Base-by-base conservation (phyloP, 2,113 vertebrate genomes). In the Dascyllus trimaculatus region DNA sequence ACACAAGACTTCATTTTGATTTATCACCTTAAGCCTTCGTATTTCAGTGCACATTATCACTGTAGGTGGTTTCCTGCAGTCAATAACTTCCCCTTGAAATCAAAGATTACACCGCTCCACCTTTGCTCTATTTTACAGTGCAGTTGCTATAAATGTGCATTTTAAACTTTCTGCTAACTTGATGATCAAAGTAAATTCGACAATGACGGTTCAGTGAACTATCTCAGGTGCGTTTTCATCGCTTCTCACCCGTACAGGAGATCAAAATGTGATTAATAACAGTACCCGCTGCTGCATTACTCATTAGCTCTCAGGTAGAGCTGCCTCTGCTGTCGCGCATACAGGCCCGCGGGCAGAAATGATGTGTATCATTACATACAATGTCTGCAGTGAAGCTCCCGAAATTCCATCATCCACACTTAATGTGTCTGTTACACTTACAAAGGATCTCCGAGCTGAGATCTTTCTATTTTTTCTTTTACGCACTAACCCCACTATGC, bases 231-330 rank as follows among this genome's bases (percentile, higher is more conserved):
- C 67, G 84, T 69, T 73, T 87, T 68, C 81, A 78, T 75, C 57
- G 78, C 70, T 52, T 77, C 67, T 81, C 57, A 57, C 51, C 72
- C 73, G 49, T 63, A 32, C 26, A 70, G 18, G 63, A 72, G 69
- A 76, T 88, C 77, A 84, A 81, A 88, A 72, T 11, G 52, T 88
- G 88, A 93, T 92, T 85, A 88, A 92, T 88, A 88, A 49, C 69
- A n/a, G 57, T 53, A 60, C 52, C 64, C 24, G 35, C 29, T 11
- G n/a, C 46, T 46, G 77, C 67, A 66, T 85, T 69, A 71, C 81
- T 91, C 88, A 88, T 86, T 78, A 88, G 80, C 70, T 73, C 74
- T 57, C 78, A 68, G 54, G 62, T 78, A 71, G 75, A 73, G 63
- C 66, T 54, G 63, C 60, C 22, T 62, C 45, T 82, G 72, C 82